Evolutionary conservation across 2,888 invertebrate species (phyloP).

Genomic region (Synergus itoensis): DNA sequence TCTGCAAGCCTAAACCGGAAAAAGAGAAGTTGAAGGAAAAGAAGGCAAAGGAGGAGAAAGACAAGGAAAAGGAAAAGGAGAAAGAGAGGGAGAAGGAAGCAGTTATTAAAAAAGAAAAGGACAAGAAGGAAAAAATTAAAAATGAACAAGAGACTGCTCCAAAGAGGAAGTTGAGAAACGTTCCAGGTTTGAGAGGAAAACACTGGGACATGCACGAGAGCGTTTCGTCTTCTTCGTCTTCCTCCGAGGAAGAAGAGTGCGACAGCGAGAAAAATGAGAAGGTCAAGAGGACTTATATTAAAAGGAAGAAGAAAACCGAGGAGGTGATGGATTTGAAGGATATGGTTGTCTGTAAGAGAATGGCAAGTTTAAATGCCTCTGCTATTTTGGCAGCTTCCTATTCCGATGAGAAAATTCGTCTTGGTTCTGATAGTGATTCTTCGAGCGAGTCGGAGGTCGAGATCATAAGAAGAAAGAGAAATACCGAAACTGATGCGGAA

Average conservation of each 20-base stretch:
- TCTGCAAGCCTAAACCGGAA: slow-evolving; percentile 80
- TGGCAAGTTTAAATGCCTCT: slow-evolving; percentile 94
- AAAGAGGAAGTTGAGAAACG: slow-evolving; percentile 85
- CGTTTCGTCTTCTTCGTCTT: slow-evolving; percentile 79
- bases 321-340: slow-evolving; percentile 89
- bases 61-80: slow-evolving; percentile 53
- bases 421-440: slow-evolving; percentile 80
- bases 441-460: slow-evolving; percentile 79
- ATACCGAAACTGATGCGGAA: slow-evolving; percentile 72
- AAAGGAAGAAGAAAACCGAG: slow-evolving; percentile 72
- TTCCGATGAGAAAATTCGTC: slow-evolving; percentile 83
- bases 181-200: slow-evolving; percentile 88
- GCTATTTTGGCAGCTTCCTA: slow-evolving; percentile 95
- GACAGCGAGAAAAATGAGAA: slow-evolving; percentile 69
- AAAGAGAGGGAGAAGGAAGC: slow-evolving; percentile 56
- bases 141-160: slow-evolving; percentile 66
- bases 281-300: slow-evolving; percentile 70
- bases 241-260: slow-evolving; percentile 68
- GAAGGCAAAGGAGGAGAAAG: slow-evolving; percentile 57
- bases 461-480: slow-evolving; percentile 71
- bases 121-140: slow-evolving; percentile 62
- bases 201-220: slow-evolving; percentile 91
- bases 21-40: slow-evolving; percentile 64
- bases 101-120: slow-evolving; percentile 56
- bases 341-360: slow-evolving; percentile 92